Percentiles rank a stretch among this genome's conserved stretches.
Conservation (phyloP, 64 coral and sea anemone species). For the Anthopleura sola region DNA sequence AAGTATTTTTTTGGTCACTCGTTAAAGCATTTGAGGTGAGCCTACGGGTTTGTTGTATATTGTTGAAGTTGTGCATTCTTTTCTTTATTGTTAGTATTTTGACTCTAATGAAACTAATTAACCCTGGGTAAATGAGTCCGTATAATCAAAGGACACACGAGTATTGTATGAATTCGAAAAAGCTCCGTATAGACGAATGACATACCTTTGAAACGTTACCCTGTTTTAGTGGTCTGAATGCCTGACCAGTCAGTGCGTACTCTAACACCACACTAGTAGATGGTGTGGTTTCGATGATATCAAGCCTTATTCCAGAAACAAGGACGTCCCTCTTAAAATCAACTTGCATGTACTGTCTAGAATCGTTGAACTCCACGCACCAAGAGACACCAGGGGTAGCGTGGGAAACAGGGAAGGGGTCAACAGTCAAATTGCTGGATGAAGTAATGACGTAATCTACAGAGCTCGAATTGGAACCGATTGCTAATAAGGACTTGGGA, state of each 20-base stretch:
- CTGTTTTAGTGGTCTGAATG: not conserved
- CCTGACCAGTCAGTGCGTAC: not conserved
- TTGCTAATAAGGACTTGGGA: not conserved
- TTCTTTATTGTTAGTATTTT: too few relatives aligned
- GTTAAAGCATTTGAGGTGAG: too few relatives aligned
- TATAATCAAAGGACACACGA: too few relatives aligned
- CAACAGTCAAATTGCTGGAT: not conserved
- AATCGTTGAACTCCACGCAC: slow-evolving; percentile 20
- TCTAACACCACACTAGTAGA: not conserved
- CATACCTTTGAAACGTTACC: not conserved
- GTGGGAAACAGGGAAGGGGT: not conserved
- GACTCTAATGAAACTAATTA: too few relatives aligned
- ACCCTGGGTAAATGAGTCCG: too few relatives aligned
- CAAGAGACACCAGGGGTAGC: not conserved
- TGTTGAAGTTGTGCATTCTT: too few relatives aligned
- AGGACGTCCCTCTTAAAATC: not conserved
- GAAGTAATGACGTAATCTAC: not conserved
- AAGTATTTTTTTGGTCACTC: too few relatives aligned
- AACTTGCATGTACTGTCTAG: not conserved
- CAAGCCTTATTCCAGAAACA: not conserved
- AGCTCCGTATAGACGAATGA: too few relatives aligned
- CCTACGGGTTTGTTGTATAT: too few relatives aligned
- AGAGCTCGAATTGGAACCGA: not conserved
- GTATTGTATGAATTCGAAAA: too few relatives aligned
- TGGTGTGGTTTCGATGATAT: too few relatives aligned